Evolutionary conservation across 2,113 vertebrate species (phyloP).

Genomic region (Cnemophilus loriae): DNA sequence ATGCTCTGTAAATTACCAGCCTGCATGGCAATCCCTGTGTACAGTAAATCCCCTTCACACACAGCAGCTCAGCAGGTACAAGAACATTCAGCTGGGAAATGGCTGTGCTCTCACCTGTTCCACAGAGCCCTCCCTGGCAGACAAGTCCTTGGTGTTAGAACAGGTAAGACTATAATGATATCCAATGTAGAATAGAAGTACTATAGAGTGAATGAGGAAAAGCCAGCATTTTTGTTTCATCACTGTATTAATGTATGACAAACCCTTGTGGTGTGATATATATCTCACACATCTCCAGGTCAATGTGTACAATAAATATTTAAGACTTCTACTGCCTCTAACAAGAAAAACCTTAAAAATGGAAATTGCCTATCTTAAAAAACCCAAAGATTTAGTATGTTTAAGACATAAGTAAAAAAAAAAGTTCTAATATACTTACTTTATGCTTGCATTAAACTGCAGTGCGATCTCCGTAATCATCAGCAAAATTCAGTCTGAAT

Average conservation of each 20-base stretch:
- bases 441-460: conserved; percentile 35
- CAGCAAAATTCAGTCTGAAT: conserved; percentile 25
- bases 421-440: neutral
- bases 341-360: neutral
- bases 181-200: neutral
- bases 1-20: neutral
- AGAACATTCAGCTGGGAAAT: neutral
- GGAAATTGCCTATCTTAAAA: neutral
- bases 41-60: neutral
- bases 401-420: neutral
- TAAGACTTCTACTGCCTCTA: neutral
- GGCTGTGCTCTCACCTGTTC: neutral
- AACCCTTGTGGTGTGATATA: neutral
- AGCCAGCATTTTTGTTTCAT: neutral
- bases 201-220: neutral
- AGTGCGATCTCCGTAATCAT: conserved; percentile 31
- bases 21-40: neutral
- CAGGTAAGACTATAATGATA: neutral
- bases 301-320: neutral
- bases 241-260: neutral
- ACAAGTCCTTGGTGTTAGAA: neutral
- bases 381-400: neutral
- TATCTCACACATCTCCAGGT: neutral
- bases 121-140: neutral
- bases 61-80: neutral